Evolutionary conservation across 2,113 vertebrate genomes (phyloP), one percentile per base, ranked within the genome.

Genomic region (Spermophilus dauricus): DNA sequence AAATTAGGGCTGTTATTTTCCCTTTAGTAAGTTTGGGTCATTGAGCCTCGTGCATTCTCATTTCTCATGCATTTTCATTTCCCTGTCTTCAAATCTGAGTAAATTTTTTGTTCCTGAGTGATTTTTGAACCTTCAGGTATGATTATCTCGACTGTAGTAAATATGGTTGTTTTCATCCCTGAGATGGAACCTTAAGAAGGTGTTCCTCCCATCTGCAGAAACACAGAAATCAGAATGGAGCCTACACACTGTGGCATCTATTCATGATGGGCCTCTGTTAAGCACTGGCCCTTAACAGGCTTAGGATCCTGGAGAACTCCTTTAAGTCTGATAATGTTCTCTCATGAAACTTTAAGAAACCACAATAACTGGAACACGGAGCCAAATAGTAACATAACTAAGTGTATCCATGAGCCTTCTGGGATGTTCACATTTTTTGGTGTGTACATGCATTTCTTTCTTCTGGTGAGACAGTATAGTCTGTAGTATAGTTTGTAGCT

Each of bases 41-140:
- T 80, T 56, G 81, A 58, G 24, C 61, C 75, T 84, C 42, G 17
- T 84, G 65, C 20, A 81, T 70, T 88, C 76, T 96, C 69, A 76
- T 91, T 89, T 89, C 69, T 87, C 91, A 39, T 86, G 76, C 86
- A 88, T 95, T 95, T 97, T 86, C 78, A 95, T 94, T 93, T 86
- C 37, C 48, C 63, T 78, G 4, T 95, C 91, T 97, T 88, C 56
- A 91, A 73, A 75, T 77, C 61, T 81, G 69, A 72, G 77, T 80
- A 53, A 53, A 26, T 70, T 91, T 97, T 97, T 81, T 85, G 89
- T 39, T 67, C 16, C 61, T 80, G 77, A 48, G 61, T 90, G 58
- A 90, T 51, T 37, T 73, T 76, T 89, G 53, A 89, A 80, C 9
- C 20, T 89, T 18, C 1, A 0, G 61, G 39, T 93, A 14, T 70